Evolutionary conservation across 1,140 invertebrate genomes (phyloP).

Genomic region (Papilio aristodemus): DNA sequence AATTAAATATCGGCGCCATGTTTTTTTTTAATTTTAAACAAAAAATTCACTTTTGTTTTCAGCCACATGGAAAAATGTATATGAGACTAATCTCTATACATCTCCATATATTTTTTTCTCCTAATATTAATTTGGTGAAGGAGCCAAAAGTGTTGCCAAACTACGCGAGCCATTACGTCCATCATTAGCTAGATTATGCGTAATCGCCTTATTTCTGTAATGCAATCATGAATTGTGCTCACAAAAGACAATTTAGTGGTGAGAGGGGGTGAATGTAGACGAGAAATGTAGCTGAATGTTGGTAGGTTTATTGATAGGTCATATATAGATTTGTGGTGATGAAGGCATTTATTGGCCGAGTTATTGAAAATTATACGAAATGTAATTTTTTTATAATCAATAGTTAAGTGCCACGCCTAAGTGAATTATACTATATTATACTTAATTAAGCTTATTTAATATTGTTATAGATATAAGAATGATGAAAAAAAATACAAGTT

Average conservation of each 20-base stretch:
- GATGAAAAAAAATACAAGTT: slow-evolving; percentile 71
- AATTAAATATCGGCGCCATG: slow-evolving; percentile 23
- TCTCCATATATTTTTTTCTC: slow-evolving; percentile 34
- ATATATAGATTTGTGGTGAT: slow-evolving; percentile 69
- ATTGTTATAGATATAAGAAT: slow-evolving; percentile 71
- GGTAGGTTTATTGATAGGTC: slow-evolving; percentile 52
- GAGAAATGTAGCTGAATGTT: slow-evolving; percentile 50
- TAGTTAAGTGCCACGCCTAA: slow-evolving; percentile 78
- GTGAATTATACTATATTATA: slow-evolving; percentile 67
- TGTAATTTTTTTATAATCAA: slow-evolving; percentile 74
- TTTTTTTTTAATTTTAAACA: neutral
- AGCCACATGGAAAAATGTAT: too few relatives aligned
- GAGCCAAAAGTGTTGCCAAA: slow-evolving; percentile 77
- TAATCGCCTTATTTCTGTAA: slow-evolving; percentile 47
- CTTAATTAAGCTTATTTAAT: slow-evolving; percentile 74
- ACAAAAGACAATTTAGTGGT: slow-evolving; percentile 73
- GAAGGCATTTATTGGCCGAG: slow-evolving; percentile 76
- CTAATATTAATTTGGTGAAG: slow-evolving; percentile 60
- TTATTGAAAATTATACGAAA: slow-evolving; percentile 67
- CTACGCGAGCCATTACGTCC: slow-evolving; percentile 60
- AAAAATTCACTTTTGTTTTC: too few relatives aligned
- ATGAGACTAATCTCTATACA: slow-evolving; percentile 5
- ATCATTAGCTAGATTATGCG: slow-evolving; percentile 44
- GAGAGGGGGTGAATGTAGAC: slow-evolving; percentile 48
- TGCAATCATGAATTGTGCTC: slow-evolving; percentile 60